Base-by-base conservation (phyloP, 2,113 vertebrate genomes). In the Maccullochella peelii region DNA sequence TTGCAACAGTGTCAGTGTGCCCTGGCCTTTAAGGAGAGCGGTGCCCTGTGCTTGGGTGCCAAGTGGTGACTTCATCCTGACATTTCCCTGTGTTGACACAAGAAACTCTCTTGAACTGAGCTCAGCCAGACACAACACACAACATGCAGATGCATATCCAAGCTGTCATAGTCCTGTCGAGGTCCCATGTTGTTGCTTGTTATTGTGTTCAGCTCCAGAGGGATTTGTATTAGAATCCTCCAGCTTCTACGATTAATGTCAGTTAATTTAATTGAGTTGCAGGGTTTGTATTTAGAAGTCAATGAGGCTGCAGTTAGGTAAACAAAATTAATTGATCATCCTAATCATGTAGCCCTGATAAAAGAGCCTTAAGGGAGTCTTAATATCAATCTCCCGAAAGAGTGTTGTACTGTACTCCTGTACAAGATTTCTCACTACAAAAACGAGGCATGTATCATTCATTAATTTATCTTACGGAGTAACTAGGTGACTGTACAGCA, bases 21-120 rank as follows among this genome's bases (percentile, higher is more conserved):
- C 49, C 77, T 65, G 71, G 79, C 72, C 73, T 88, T 73, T 79
- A 86, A 83, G 36, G 67, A 87, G 73, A 61, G 7, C 33, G 55
- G 54, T 57, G 73, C 30, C 74, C 72, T 47, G n/a, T 20, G 44
- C 58, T 49, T 38, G 62, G 54, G 58, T 72, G 90, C 90, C 89
- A 94, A 91, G 73, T 40, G 55, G 59, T 90, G 93, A 89, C 81
- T 92, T 92, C 77, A 93, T 80, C 40, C 82, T 89, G 91, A 92
- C 90, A 89, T 92, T 91, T 91, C 61, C 86, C 76, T 54, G 59
- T 89, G 84, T 89, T 90, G 90, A 93, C 86, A 85, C 82, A 77
- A 75, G 82, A 89, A 82, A 87, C 83, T 68, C 23, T 54, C 30
- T 33, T 33, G 47, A 52, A 52, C 81, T 25, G 72, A 77, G 47